phyloP scores from a whole-genome alignment of 2,888 invertebrate genomes.

The Sarcophaga caerulescens region DNA sequence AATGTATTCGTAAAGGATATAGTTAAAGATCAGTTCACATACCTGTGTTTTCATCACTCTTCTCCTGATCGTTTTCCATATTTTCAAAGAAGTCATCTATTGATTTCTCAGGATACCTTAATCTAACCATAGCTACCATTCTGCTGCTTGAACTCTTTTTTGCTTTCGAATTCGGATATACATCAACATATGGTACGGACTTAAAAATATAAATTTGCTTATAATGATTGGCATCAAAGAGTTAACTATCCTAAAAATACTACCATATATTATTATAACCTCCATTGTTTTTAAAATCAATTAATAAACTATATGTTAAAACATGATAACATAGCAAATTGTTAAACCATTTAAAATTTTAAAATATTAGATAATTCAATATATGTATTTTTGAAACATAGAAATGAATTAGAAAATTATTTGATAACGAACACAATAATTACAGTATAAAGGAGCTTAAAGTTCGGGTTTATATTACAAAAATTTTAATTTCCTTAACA shows the following conservation, averaged over 20 bases:
- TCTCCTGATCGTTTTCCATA: slow-evolving; percentile 81
- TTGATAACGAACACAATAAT: too few relatives aligned
- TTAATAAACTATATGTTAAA: too few relatives aligned
- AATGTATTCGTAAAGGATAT: background rate
- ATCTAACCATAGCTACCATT: slow-evolving; percentile 83
- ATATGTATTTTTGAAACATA: too few relatives aligned
- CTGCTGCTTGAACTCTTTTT: slow-evolving; percentile 72
- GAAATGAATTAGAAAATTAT: too few relatives aligned
- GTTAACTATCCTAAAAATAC: background rate
- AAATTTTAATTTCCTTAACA: too few relatives aligned
- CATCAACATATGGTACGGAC: slow-evolving; percentile 63
- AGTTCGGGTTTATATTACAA: too few relatives aligned
- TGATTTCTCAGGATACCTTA: slow-evolving; percentile 83
- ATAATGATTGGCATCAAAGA: background rate
- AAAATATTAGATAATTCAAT: too few relatives aligned
- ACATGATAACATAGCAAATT: too few relatives aligned
- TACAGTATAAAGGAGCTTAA: too few relatives aligned
- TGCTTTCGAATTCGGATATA: slow-evolving; percentile 39
- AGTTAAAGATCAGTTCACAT: slow-evolving; percentile 6
- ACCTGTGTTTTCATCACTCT: slow-evolving; percentile 78
- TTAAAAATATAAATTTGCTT: slow-evolving; percentile 8
- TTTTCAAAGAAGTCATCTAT: slow-evolving; percentile 81
- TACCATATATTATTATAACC: too few relatives aligned
- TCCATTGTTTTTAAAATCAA: too few relatives aligned
- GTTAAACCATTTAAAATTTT: too few relatives aligned